phyloP scores from a whole-genome alignment of 1,140 invertebrate species.

The Ephestia elutella region DNA sequence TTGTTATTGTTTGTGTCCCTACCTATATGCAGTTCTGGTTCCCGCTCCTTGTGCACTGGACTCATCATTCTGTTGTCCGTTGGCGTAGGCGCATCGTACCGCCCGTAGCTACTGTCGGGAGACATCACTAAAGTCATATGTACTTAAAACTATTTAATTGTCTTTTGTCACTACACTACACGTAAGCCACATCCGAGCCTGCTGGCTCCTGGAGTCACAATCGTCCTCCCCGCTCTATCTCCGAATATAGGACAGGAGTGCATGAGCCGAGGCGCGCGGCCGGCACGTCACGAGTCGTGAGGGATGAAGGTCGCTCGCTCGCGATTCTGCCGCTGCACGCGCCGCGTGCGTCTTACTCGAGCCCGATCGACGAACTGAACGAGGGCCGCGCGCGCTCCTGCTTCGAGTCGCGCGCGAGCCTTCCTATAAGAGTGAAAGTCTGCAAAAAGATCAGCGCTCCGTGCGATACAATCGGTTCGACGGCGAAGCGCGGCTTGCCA shows the following conservation, averaged over 20 bases:
- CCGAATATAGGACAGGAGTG: conserved; percentile 59
- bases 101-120: conserved; percentile 72
- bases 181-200: conserved; percentile 57
- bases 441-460: conserved; percentile 70
- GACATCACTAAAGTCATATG: conserved; percentile 70
- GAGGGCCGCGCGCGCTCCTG: conserved; percentile 58
- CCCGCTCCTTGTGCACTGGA: conserved; percentile 63
- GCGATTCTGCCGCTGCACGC: conserved; percentile 46
- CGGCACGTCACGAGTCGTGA: conserved; percentile 53
- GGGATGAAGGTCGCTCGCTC: conserved; percentile 67
- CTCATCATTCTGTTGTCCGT: conserved; percentile 52
- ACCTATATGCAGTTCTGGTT: conserved; percentile 73
- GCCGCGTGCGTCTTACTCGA: conserved; percentile 64
- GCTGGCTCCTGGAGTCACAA: conserved; percentile 33
- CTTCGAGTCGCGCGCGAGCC: conserved; percentile 48
- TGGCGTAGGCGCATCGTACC: conserved; percentile 61
- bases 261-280: conserved; percentile 47
- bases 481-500: conserved; percentile 32
- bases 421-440: conserved; percentile 75
- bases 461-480: conserved; percentile 68
- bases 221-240: conserved; percentile 41
- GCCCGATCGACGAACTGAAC: conserved; percentile 71
- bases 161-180: conserved; percentile 62
- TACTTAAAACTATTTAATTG: conserved; percentile 48
- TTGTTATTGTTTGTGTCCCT: conserved; percentile 14